Conservation (phyloP, 2,113 vertebrate species). For the Prolemur simus region DNA sequence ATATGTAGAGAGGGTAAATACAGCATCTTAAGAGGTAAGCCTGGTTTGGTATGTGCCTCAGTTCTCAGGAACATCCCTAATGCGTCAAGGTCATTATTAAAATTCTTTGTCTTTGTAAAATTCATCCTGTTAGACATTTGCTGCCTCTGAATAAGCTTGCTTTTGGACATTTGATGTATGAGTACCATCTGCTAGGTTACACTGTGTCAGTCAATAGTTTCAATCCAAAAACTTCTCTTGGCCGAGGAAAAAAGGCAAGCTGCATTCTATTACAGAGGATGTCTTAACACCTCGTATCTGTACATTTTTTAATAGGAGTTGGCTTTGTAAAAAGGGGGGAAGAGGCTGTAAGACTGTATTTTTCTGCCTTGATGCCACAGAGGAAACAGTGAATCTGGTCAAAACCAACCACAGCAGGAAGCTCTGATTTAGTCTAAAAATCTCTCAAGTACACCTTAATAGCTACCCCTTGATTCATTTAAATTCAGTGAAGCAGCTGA, state of each 20-base stretch:
- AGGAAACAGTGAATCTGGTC: neutral
- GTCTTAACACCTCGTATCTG: neutral
- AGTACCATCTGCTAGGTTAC: neutral
- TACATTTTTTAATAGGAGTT: neutral
- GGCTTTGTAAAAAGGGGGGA: slow-evolving; percentile 15
- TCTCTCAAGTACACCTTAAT: neutral
- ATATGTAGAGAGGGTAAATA: neutral
- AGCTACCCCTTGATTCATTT: slow-evolving; percentile 34
- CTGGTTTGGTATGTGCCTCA: neutral
- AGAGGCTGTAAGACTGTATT: neutral
- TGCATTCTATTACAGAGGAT: neutral
- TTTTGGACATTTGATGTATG: neutral
- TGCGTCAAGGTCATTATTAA: slow-evolving; percentile 9
- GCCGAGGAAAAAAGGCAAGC: neutral
- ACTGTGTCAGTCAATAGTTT: neutral
- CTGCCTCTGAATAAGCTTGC: neutral
- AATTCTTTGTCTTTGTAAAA: slow-evolving; percentile 24
- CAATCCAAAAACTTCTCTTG: slow-evolving; percentile 35
- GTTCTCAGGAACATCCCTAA: neutral
- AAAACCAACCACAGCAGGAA: neutral
- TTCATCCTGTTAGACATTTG: neutral
- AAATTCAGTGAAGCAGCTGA: slow-evolving; percentile 40
- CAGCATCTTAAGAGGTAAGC: neutral
- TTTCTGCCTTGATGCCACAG: neutral
- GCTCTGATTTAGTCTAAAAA: slow-evolving; percentile 32